phyloP scores from a whole-genome alignment of 2,113 vertebrate species.

The Plotosus lineatus region DNA sequence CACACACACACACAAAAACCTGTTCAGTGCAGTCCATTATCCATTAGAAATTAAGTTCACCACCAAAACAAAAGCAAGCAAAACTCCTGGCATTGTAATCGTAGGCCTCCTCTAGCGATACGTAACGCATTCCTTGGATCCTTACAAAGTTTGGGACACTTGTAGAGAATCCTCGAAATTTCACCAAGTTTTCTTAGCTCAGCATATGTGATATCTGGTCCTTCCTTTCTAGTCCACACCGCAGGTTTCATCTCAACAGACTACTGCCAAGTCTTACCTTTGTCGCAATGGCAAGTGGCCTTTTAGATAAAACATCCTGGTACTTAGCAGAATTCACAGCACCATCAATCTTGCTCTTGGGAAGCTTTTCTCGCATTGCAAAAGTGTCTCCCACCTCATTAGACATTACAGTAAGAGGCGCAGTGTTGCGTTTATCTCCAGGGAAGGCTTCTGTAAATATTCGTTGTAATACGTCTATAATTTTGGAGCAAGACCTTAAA shows the following conservation, averaged over 20 bases:
- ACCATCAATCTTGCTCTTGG: constrained; percentile 4
- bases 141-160: background rate
- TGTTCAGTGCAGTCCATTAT: background rate
- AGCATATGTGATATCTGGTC: too few species aligned
- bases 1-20: background rate
- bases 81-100: background rate
- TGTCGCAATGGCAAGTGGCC: background rate
- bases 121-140: background rate
- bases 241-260: background rate
- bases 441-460: background rate
- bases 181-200: background rate
- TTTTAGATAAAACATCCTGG: constrained; percentile 12
- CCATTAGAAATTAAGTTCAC: too few species aligned
- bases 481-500: background rate
- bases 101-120: background rate
- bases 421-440: background rate
- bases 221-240: background rate
- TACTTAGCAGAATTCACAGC: background rate
- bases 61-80: background rate
- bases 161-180: background rate
- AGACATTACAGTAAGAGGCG: background rate
- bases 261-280: constrained; percentile 11
- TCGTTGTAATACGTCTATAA: background rate
- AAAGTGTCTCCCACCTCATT: background rate
- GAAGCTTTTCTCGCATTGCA: background rate